Base-by-base conservation (phyloP, 2,888 invertebrate genomes). In the Hyles lineata region DNA sequence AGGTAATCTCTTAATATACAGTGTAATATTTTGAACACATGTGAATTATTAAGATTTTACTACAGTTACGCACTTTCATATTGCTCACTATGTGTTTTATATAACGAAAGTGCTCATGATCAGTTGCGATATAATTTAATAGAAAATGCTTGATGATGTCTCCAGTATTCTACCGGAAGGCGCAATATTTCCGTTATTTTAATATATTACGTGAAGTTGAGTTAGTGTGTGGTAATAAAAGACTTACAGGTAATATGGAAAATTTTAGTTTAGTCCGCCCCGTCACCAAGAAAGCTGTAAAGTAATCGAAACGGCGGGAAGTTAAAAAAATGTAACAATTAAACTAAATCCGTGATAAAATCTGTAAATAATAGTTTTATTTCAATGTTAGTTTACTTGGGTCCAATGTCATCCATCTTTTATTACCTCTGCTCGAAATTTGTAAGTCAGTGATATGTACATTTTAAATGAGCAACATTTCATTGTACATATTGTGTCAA, bases 131-230 rank as follows among this genome's bases (percentile, higher is more conserved):
- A n/a, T 55, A n/a, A 55, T 55, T 55, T 55, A 55, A 55, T 55
- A 17, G 55, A n/a, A n/a, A n/a, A 55, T 55, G 55, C n/a, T 55
- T 55, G n/a, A 55, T 55, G 55, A n/a, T n/a, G n/a, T 55, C n/a
- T 55, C 43, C 43, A 43, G 43, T 55, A n/a, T n/a, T 55, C 19
- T 55, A 55, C 55, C 55, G 55, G n/a, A 55, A 55, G 55, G n/a
- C 17, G 5, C 55, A 55, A n/a, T n/a, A n/a, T 55, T 17, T 55
- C 55, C 55, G 55, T 17, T 55, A n/a, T n/a, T 55, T n/a, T n/a
- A 55, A 55, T 55, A n/a, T 55, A 55, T 55, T 55, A 55, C n/a
- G n/a, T 55, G 55, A 8, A 6, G 7, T 5, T 55, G 5, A 55
- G 1, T 55, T 55, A 55, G 55, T 55, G n/a, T 43, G 43, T 15